Evolutionary conservation across 1,140 invertebrate genomes (phyloP), one percentile per base, ranked within the genome.

Genomic region (Temnothorax nylanderi): DNA sequence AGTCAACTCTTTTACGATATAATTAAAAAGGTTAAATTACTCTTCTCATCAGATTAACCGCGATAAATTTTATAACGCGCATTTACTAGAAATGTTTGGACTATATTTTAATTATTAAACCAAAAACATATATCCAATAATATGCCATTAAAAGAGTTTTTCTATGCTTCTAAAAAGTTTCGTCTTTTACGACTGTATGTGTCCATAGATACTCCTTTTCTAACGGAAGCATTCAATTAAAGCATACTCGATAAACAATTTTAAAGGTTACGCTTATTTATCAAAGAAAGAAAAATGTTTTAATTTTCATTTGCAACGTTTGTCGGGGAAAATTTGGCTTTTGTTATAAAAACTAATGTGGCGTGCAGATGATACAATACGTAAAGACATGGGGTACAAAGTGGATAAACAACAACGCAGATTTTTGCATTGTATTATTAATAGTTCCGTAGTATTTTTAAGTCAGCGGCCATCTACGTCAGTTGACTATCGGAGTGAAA

Each of bases 341-440:
- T 18, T 32, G 51, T 44, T 18, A 18, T 16, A 34, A 74, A 74
- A 74, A 75, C 8, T 21, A 41, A 84, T 26, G 6, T 7, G 21
- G 13, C 13, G n/a, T 49, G 32, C 7, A 0, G 26, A 69, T 26
- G 51, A 21, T 60, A 60, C 54, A 16, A 11, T 18, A 41, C 37
- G 58, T 13, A 56, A 56, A 41, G 8, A 58, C 32, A n/a, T 41
- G 26, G 26, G 21, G 6, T 13, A 80, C 47, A 81, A 54, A 54
- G 64, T 49, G 54, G 54, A 62, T 60, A 84, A 84, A 84, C 69
- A 82, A 82, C 80, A 62, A 62, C 41, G 80, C 18, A 62, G 80
- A 84, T 75, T 84, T 82, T 74, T 74, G 69, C 69, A 84, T 84
- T 84, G 80, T 84, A 60, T 84, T 84, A 84, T 84, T 84, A 84